These are phyloP conservation scores for Pandemis corylana DNA, from an alignment of 2,888 invertebrate species.

Conservation along the genomic window DNA sequence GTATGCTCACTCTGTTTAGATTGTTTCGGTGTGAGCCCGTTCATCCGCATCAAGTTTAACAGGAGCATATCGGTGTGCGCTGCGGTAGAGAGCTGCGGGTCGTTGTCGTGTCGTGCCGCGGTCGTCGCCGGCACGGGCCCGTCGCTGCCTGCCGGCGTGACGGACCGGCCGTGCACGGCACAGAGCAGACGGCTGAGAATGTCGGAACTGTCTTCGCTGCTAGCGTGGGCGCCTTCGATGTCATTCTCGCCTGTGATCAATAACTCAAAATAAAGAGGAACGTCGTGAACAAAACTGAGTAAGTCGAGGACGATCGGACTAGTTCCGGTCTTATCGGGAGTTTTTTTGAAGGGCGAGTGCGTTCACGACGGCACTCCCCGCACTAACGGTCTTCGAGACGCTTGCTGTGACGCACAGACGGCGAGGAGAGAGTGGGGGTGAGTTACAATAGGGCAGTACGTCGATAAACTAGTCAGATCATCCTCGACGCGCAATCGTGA, in stretches of 20 bases:
- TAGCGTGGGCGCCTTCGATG: conserved; percentile 64
- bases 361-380: no score
- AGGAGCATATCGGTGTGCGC: conserved; percentile 78
- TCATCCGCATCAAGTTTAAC: conserved; percentile 77
- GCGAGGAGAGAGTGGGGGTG: no score
- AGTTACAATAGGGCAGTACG: no score
- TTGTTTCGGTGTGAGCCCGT: conserved; percentile 66
- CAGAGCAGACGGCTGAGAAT: conserved; percentile 70
- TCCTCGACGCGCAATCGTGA: no score
- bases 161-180: conserved; percentile 60
- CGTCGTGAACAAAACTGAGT: no score
- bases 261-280: background rate
- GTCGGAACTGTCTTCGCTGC: conserved; percentile 53
- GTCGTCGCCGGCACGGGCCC: conserved; percentile 43
- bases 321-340: no score
- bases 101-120: conserved; percentile 53
- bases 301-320: no score
- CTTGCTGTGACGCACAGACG: no score
- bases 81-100: conserved; percentile 70
- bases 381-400: no score
- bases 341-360: no score
- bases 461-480: no score
- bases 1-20: conserved; percentile 60
- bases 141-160: conserved; percentile 51
- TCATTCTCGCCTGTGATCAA: conserved; percentile 71